Evolutionary conservation across 2,113 vertebrate genomes (phyloP).

Genomic region (Stomatorhinus ivindoensis): DNA sequence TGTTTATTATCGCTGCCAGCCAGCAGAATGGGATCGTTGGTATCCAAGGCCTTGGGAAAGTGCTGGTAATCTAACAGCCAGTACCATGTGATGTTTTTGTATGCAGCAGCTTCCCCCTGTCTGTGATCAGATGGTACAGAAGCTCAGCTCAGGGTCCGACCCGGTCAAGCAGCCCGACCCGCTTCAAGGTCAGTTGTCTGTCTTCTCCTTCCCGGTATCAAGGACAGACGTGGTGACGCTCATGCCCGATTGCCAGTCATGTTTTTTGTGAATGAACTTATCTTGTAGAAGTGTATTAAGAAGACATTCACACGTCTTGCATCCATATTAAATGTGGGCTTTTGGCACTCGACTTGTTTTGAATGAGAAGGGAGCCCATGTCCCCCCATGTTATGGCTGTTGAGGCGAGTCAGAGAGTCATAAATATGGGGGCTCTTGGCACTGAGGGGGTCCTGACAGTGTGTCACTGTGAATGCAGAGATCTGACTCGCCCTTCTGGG

Average conservation of each 20-base stretch:
- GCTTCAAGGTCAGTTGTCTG: conserved; percentile 53
- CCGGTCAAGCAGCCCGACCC: conserved; percentile 51
- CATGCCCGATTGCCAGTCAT: background rate
- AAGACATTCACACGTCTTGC: background rate
- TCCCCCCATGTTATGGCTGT: background rate
- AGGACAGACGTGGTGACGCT: background rate
- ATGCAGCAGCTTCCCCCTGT: conserved; percentile 65
- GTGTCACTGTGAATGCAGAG: background rate
- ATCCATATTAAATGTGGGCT: background rate
- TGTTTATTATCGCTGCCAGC: background rate
- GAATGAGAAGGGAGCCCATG: background rate
- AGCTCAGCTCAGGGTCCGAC: conserved; percentile 42
- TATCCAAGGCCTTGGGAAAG: background rate
- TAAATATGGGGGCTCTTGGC: background rate
- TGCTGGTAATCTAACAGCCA: background rate
- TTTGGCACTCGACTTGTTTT: background rate
- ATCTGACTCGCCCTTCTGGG: conserved; percentile 20
- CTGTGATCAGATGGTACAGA: conserved; percentile 57
- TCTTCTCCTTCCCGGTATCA: background rate
- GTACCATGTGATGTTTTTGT: background rate
- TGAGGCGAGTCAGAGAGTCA: background rate
- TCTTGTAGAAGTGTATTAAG: background rate
- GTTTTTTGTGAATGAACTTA: background rate
- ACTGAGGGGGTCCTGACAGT: background rate
- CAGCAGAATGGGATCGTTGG: background rate